A percentile compares a stretch with the other conserved stretches of the same genome.
Evolutionary conservation across 2,888 invertebrate genomes (phyloP).

Genomic region (Macrophya alboannulata): DNA sequence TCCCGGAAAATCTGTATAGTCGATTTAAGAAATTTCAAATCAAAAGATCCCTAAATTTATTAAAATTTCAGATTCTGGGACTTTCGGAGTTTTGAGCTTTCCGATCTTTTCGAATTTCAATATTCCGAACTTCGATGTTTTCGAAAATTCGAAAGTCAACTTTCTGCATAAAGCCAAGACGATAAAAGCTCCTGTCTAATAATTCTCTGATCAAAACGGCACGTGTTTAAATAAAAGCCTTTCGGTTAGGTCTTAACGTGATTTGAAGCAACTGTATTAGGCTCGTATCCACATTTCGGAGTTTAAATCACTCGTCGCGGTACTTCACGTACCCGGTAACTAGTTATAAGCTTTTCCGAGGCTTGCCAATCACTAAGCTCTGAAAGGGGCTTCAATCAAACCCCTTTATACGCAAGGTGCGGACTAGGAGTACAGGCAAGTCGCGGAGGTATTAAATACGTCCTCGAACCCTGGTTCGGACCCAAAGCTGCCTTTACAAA

Average conservation of each 20-base stretch:
- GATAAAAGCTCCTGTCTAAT: no score
- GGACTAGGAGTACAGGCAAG: background rate
- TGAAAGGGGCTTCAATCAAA: slow-evolving; percentile 25
- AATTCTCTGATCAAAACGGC: no score
- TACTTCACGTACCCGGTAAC: background rate
- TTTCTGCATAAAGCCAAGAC: no score
- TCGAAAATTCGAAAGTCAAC: background rate
- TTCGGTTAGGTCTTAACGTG: no score
- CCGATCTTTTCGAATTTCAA: background rate
- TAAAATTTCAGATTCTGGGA: background rate
- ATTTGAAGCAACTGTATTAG: background rate
- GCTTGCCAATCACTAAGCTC: slow-evolving; percentile 7
- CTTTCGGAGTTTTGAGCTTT: background rate
- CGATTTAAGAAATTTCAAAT: no score
- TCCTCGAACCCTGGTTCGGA: background rate
- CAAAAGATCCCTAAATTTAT: no score
- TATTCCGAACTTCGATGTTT: background rate
- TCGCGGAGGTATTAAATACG: slow-evolving; percentile 13
- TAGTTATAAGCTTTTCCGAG: background rate
- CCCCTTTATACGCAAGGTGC: slow-evolving; percentile 1
- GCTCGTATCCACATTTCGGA: background rate
- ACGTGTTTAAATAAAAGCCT: no score
- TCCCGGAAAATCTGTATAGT: no score
- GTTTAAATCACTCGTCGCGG: background rate
- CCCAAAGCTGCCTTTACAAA: slow-evolving; percentile 33